These are phyloP conservation scores for Tetramorium bicarinatum DNA, from an alignment of 2,888 invertebrate species.

Conservation along the genomic window DNA sequence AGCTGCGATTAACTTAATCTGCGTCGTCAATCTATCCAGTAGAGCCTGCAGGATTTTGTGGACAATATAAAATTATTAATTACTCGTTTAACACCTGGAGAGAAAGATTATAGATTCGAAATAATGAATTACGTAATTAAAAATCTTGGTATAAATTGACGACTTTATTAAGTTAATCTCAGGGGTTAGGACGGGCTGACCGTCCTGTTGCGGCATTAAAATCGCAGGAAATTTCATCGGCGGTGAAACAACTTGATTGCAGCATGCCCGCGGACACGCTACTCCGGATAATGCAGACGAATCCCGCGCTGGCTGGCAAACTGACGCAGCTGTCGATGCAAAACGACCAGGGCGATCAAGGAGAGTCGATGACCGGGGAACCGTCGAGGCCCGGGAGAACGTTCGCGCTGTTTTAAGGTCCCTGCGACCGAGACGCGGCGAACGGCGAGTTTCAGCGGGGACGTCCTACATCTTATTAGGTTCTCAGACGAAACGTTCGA, in stretches of 20 bases:
- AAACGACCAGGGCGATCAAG: slow-evolving; percentile 58
- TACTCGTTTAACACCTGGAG: neutral
- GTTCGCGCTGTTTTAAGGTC: slow-evolving; percentile 71
- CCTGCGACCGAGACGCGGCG: slow-evolving; percentile 29
- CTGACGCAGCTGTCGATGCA: slow-evolving; percentile 69
- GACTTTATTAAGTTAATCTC: neutral
- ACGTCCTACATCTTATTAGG: slow-evolving; percentile 45
- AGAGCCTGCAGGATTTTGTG: neutral
- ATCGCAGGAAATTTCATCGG: neutral
- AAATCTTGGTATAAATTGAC: neutral
- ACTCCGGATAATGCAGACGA: slow-evolving; percentile 77
- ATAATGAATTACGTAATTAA: neutral
- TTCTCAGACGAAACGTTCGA: slow-evolving; percentile 28
- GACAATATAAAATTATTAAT: neutral
- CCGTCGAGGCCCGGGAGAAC: slow-evolving; percentile 68
- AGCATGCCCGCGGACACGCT: slow-evolving; percentile 78
- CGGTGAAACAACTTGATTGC: slow-evolving; percentile 33
- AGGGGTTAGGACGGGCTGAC: too few species aligned
- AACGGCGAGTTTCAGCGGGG: slow-evolving; percentile 38
- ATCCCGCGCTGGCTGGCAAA: slow-evolving; percentile 77
- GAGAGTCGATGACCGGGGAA: slow-evolving; percentile 61
- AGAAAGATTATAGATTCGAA: neutral
- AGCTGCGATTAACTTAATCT: neutral
- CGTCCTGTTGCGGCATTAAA: neutral
- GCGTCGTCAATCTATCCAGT: neutral